Evolutionary conservation across 2,797 vertebrate species (phyloP), one percentile per base, ranked within the genome.

Genomic region (Protonibea diacanthus): DNA sequence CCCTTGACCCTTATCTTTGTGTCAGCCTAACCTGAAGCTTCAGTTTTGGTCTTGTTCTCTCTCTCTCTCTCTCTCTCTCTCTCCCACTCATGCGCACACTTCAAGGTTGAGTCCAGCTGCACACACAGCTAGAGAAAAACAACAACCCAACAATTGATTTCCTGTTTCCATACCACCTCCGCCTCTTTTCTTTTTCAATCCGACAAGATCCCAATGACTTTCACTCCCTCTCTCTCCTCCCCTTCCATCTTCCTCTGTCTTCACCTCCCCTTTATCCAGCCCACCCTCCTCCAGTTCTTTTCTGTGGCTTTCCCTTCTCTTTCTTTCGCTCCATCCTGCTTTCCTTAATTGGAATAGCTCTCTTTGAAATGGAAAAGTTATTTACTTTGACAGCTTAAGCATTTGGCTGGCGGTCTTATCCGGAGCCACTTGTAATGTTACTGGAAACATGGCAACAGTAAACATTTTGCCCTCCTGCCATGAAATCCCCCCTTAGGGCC

Each of bases 191-290:
- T 60, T 84, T 87, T 85, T 92, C 68, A 92, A 69, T 52, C 88
- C 74, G 73, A 91, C 93, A 95, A 95, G 89, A 94, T 94, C 92
- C 94, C 89, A 84, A 53, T 65, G 85, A 93, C 88, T 92, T 93
- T 93, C 75, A 84, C 86, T 87, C 88, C 58, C 78, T 77, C 75
- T 77, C 75, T 79, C 67, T 84, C 59, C 63, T 78, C 73, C 79
- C 74, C 72, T 65, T 86, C 82, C 71, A 80, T 68, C 83, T 72
- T 63, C 61, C 63, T 73, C 70, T 57, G 3, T 72, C 69, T 77
- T 87, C 81, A 81, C 85, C 89, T 79, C 78, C 73, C 61, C 69
- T 66, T 61, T 71, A 57, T 86, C 82, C 77, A 79, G 76, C 85
- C 74, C 83, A 60, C 65, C 78, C 77, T 78, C 66, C 74, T 70